These are phyloP conservation scores for Aleadryas rufinucha DNA, from an alignment of 2,113 vertebrate genomes.

Conservation along the genomic window DNA sequence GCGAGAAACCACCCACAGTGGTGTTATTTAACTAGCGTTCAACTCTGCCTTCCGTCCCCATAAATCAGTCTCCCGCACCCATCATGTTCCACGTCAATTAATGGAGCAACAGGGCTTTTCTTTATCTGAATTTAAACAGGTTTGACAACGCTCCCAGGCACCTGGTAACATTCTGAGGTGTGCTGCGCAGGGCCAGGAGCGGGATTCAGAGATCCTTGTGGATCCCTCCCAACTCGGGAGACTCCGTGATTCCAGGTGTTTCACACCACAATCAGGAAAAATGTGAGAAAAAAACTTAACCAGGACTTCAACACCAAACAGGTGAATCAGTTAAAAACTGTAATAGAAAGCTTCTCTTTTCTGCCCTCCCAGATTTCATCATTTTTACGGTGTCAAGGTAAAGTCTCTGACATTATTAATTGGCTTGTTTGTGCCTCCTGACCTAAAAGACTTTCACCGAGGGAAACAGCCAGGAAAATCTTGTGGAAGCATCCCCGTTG, in stretches of 20 bases:
- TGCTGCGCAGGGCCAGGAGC: not conserved
- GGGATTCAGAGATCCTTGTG: not conserved
- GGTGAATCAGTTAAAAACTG: rapidly evolving
- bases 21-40: not conserved
- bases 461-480: not conserved
- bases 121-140: not conserved
- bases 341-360: not conserved
- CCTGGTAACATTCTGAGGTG: not conserved
- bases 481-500: not conserved
- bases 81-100: rapidly evolving
- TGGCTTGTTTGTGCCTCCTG: not conserved
- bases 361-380: rapidly evolving
- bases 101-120: rapidly evolving
- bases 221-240: not conserved
- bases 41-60: not conserved
- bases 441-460: not conserved
- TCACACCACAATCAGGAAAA: rapidly evolving
- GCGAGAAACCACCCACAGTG: not conserved
- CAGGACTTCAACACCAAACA: rapidly evolving
- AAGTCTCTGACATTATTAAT: rapidly evolving
- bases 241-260: not conserved
- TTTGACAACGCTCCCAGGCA: not conserved
- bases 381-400: rapidly evolving
- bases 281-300: rapidly evolving
- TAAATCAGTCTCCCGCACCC: rapidly evolving